Conservation (phyloP, 1,140 invertebrate species). For the Sitobion miscanthi region DNA sequence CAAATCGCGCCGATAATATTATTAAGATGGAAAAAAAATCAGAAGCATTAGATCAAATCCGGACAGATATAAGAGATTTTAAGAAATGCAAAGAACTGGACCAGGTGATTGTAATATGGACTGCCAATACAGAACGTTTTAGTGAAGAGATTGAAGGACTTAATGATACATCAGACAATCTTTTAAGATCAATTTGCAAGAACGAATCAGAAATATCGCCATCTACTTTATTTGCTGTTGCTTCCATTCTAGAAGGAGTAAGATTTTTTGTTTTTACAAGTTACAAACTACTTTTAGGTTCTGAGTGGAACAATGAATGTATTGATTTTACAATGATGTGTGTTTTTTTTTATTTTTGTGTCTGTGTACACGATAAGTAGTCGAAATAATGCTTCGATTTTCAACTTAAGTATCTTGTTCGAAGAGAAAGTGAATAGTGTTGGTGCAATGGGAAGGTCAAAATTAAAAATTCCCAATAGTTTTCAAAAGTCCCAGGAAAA, state of each 20-base stretch:
- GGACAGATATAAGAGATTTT: slow-evolving; percentile 85
- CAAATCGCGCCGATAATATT: slow-evolving; percentile 84
- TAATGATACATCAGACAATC: slow-evolving; percentile 84
- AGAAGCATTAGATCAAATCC: slow-evolving; percentile 77
- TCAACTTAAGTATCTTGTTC: no score
- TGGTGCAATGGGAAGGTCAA: no score
- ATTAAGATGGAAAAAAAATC: slow-evolving; percentile 72
- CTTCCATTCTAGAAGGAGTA: slow-evolving; percentile 86
- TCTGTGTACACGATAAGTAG: no score
- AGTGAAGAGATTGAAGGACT: slow-evolving; percentile 77
- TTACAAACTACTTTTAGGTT: background rate
- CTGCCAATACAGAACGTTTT: slow-evolving; percentile 95
- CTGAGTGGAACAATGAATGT: no score
- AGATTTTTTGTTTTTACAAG: slow-evolving; percentile 61
- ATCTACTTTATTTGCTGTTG: slow-evolving; percentile 92
- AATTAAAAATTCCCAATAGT: no score
- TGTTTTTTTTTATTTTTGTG: no score
- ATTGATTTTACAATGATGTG: no score
- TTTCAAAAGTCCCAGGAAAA: no score
- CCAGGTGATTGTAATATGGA: slow-evolving; percentile 91
- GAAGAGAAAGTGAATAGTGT: no score
- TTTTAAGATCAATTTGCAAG: slow-evolving; percentile 76
- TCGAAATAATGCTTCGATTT: no score
- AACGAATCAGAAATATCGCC: slow-evolving; percentile 88
- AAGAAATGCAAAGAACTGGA: slow-evolving; percentile 73